Evolutionary conservation across 2,797 vertebrate species (phyloP), one percentile per base, ranked within the genome.

Genomic region (Xerus rutilus): DNA sequence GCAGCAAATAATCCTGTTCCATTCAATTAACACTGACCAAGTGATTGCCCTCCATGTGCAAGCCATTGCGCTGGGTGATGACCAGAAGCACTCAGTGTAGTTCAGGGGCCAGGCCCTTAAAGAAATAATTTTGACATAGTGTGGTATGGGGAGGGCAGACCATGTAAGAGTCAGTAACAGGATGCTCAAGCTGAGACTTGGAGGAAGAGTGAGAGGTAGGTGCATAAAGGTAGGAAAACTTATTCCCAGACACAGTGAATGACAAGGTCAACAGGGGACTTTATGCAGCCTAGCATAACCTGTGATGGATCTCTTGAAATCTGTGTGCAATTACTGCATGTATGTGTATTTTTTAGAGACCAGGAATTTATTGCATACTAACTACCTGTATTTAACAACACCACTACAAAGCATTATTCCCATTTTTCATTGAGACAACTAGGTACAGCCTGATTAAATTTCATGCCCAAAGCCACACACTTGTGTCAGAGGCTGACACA

Each of bases 21-120:
- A 14, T 57, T 20, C 49, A 73, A 65, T 77, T 52, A 83, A 84
- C 20, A 77, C 7, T 18, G 43, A 89, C 21, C 45, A 65, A 28
- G 1, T 0, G 2, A 67, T 76, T 30, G 14, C 2, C 45, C 23
- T 67, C 47, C 47, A 1, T 17, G 32, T 86, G 23, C 5, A 18
- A 83, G 49, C 25, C 57, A 62, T 10, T 13, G 10, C 43, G 32
- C 52, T 70, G 10, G 20, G 5, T n/a, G 21, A 45, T 3, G 49
- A 78, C 12, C 35, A 49, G 30, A 64, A 79, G 39, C 43, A 73
- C 32, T 74, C 32, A 59, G 72, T 11, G 1, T 17, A 65, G 13
- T 0, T 1, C 8, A 30, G 13, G 20, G 11, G 7, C 1, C n/a
- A 92, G 39, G 35, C 23, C 77, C n/a, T 57, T 2, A 30, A 69